Evolutionary conservation across 2,888 invertebrate genomes (phyloP), one percentile per base, ranked within the genome.

Genomic region (Apamea monoglypha): DNA sequence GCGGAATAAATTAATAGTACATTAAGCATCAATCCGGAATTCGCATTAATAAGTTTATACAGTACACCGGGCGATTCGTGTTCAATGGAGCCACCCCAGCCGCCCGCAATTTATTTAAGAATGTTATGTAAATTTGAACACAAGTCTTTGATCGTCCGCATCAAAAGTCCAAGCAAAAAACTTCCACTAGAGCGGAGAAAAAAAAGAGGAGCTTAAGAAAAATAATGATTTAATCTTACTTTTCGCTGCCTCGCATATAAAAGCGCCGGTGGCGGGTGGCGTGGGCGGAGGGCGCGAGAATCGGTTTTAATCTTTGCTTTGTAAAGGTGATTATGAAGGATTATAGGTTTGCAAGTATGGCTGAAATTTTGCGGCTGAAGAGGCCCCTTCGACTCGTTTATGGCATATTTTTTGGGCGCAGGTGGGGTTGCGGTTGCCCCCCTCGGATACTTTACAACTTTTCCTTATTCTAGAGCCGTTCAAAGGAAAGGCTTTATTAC

Each of bases 241-340:
- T 96, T 95, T 95, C 96, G 96, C 95, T 93, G 96, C 95, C 96
- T 94, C 96, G 96, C 96, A 97, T 97, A 97, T 97, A 96, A 97
- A 97, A 95, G 95, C 94, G 93, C 84, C 80, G 91, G 86, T 87
- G 89, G 92, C 89, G 93, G 91, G 92, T 61, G 87, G 91, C 93
- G 90, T 85, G 89, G 90, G 83, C 81, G 89, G 82, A 93, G 94
- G 95, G 96, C 93, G 95, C 93, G 91, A 95, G 96, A 96, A 97
- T 96, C 96, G 97, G 95, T 97, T 97, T 97, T 97, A 97, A 97
- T 97, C 97, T 97, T 97, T 97, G 97, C 97, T 97, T 97, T 97
- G 97, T 97, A 97, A 97, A 97, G 97, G 97, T 97, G 97, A 97
- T 97, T 97, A 97, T 97, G 95, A 97, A 93, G 96, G 97, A 97